phyloP scores from a whole-genome alignment of 2,113 vertebrate species.

The Regulus satrapa region DNA sequence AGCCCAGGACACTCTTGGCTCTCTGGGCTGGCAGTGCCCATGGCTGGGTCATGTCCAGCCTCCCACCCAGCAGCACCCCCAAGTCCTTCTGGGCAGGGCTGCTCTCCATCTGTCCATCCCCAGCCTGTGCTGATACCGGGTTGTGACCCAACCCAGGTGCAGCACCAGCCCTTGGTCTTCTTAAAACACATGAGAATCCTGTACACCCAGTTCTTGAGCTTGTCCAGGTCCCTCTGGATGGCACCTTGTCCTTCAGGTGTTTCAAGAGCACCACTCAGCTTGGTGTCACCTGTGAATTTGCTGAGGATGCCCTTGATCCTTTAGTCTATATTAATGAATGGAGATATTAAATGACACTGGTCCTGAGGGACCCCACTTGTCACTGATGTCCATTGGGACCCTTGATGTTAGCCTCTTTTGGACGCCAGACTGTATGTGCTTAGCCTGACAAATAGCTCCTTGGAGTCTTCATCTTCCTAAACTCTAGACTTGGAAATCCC shows the following conservation, averaged over 20 bases:
- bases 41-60: background rate
- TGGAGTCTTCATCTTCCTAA: background rate
- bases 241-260: background rate
- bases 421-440: background rate
- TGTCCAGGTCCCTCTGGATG: background rate
- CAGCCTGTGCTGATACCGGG: background rate
- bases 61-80: background rate
- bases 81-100: background rate
- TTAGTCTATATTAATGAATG: background rate
- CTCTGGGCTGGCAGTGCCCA: background rate
- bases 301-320: background rate
- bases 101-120: background rate
- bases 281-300: background rate
- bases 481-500: background rate
- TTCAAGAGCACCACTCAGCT: background rate
- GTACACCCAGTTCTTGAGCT: no score
- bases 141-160: fast-evolving
- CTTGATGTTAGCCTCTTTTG: background rate
- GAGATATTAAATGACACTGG: background rate
- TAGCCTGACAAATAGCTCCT: background rate
- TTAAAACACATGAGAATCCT: background rate
- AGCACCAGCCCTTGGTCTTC: background rate
- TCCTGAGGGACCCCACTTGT: background rate
- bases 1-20: background rate
- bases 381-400: background rate